Conservation (phyloP, 2,113 vertebrate genomes). For the Petroica traversi region DNA sequence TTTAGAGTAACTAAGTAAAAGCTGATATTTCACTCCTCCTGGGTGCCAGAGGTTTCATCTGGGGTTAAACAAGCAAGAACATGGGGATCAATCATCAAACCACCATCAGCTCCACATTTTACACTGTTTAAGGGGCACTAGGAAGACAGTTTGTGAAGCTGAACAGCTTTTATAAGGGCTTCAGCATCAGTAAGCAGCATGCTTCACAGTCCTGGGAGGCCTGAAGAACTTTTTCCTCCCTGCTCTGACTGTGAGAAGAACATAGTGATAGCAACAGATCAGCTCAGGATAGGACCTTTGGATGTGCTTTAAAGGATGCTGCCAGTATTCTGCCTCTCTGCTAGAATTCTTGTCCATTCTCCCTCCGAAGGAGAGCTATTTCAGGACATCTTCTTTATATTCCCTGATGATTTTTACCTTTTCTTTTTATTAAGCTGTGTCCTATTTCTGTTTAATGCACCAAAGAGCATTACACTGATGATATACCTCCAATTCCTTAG, state of each 20-base stretch:
- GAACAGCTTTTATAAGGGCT: neutral
- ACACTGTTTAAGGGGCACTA: fast-evolving
- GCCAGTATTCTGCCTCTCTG: neutral
- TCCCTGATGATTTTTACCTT: neutral
- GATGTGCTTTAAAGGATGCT: neutral
- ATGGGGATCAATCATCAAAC: neutral
- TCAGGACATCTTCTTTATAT: neutral
- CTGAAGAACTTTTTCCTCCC: neutral
- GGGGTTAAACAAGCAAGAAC: neutral
- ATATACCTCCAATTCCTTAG: neutral
- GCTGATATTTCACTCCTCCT: neutral
- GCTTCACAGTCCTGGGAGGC: neutral
- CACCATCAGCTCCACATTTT: neutral
- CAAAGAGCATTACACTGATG: neutral
- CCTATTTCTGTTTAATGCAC: neutral
- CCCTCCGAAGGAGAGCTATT: neutral
- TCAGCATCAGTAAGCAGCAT: neutral
- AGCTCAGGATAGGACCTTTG: neutral
- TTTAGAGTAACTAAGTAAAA: neutral
- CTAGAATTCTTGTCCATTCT: neutral
- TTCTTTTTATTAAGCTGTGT: neutral
- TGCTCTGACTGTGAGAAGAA: fast-evolving
- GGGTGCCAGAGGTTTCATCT: neutral
- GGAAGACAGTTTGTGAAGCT: neutral
- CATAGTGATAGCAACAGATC: neutral